Conservation (phyloP, 2,888 invertebrate genomes). For the Drosophila maculinotata region DNA sequence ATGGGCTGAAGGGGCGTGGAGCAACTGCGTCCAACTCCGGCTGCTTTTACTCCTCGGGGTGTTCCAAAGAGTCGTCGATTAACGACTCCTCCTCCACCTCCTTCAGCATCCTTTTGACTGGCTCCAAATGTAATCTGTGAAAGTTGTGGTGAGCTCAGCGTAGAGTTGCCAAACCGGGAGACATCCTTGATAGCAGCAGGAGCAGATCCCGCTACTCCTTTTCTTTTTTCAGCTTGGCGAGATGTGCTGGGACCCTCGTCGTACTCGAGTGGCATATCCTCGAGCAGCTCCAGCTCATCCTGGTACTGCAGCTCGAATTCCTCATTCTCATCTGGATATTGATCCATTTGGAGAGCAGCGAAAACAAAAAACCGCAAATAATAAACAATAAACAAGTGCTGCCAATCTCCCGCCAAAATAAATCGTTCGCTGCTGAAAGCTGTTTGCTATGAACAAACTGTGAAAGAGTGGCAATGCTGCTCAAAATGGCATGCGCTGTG, state of each 20-base stretch:
- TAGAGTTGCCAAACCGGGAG: constrained; percentile 38
- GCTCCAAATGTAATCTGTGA: constrained; percentile 83
- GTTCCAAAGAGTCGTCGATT: constrained; percentile 83
- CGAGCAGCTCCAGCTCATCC: constrained; percentile 89
- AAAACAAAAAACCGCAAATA: not conserved
- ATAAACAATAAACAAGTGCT: constrained; percentile 45
- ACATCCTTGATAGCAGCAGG: constrained; percentile 24
- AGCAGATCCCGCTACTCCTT: not conserved
- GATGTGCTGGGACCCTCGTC: constrained; percentile 67
- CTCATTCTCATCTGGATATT: constrained; percentile 86
- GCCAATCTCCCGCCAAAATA: constrained; percentile 44
- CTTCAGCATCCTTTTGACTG: constrained; percentile 45
- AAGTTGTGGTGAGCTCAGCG: constrained; percentile 74
- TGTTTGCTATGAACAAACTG: constrained; percentile 12
- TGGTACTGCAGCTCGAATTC: constrained; percentile 90
- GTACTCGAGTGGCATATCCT: constrained; percentile 82
- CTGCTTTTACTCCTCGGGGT: constrained; percentile 70
- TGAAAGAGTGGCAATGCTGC: constrained; percentile 30
- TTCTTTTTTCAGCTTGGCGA: constrained; percentile 54
- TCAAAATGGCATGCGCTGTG: not conserved
- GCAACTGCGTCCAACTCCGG: constrained; percentile 70
- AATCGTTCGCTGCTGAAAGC: not conserved
- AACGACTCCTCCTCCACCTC: constrained; percentile 52
- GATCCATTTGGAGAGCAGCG: constrained; percentile 67
- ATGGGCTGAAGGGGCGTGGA: constrained; percentile 82